Evolutionary conservation across 2,797 vertebrate species (phyloP).

Genomic region (Catamblyrhynchus diadema): DNA sequence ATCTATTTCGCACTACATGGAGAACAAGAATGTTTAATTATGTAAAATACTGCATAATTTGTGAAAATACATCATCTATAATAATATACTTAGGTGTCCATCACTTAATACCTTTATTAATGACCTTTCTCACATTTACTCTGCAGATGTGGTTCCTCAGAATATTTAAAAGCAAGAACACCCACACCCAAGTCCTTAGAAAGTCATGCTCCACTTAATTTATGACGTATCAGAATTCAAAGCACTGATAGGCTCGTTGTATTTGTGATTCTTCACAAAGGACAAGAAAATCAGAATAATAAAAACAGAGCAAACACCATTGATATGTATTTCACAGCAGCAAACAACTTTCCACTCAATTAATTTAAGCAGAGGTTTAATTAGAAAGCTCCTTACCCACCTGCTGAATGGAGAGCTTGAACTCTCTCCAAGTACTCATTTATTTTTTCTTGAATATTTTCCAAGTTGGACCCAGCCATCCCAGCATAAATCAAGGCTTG

Average conservation of each 20-base stretch:
- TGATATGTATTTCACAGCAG: not conserved
- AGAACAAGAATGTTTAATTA: not conserved
- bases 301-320: not conserved
- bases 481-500: slow-evolving; percentile 97
- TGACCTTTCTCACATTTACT: not conserved
- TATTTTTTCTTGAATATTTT: slow-evolving; percentile 94
- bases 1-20: not conserved
- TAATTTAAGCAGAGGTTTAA: not conserved
- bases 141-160: not conserved
- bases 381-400: slow-evolving; percentile 74
- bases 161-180: not conserved
- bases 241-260: not conserved
- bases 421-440: slow-evolving; percentile 95
- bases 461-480: slow-evolving; percentile 95
- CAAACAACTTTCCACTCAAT: not conserved
- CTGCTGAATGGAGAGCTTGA: slow-evolving; percentile 90
- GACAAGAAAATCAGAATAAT: not conserved
- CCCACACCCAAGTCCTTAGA: not conserved
- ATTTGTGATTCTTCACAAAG: not conserved
- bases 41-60: not conserved
- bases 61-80: not conserved
- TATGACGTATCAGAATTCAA: not conserved
- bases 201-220: not conserved
- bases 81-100: not conserved
- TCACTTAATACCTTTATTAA: not conserved